These are phyloP conservation scores for Cossypha heuglini DNA, from an alignment of 2,797 vertebrate species.

Conservation along the genomic window DNA sequence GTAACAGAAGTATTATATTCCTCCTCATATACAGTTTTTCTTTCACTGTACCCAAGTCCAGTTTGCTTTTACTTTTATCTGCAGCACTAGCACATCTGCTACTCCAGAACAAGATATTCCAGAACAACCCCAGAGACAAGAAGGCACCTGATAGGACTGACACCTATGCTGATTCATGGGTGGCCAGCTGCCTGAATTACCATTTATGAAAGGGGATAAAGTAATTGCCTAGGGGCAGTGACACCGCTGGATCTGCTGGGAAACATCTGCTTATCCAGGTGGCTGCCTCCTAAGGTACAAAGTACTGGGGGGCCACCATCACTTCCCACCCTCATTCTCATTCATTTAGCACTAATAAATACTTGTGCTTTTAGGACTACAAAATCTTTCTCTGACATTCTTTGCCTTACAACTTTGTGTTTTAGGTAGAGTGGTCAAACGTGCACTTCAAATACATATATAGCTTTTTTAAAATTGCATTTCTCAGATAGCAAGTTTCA, in stretches of 20 bases:
- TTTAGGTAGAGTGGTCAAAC: neutral
- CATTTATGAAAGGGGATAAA: neutral
- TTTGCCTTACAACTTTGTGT: neutral
- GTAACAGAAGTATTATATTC: neutral
- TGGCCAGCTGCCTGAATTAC: neutral
- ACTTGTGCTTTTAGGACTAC: neutral
- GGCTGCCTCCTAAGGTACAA: neutral
- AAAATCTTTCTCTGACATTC: neutral
- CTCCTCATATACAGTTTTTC: neutral
- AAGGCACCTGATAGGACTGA: neutral
- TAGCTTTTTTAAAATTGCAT: neutral
- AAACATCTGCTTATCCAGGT: accelerated
- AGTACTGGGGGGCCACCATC: too few relatives aligned
- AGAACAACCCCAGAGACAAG: neutral
- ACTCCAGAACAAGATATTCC: neutral
- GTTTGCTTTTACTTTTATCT: neutral
- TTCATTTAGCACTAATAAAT: neutral
- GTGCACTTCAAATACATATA: neutral
- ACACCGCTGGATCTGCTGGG: neutral
- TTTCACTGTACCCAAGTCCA: neutral
- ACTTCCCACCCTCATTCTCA: neutral
- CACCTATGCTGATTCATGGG: neutral
- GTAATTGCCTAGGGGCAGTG: neutral
- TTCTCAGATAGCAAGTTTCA: neutral
- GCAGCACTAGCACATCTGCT: accelerated